Conservation (phyloP, 2,113 vertebrate genomes). For the Aspidoscelis tigris region DNA sequence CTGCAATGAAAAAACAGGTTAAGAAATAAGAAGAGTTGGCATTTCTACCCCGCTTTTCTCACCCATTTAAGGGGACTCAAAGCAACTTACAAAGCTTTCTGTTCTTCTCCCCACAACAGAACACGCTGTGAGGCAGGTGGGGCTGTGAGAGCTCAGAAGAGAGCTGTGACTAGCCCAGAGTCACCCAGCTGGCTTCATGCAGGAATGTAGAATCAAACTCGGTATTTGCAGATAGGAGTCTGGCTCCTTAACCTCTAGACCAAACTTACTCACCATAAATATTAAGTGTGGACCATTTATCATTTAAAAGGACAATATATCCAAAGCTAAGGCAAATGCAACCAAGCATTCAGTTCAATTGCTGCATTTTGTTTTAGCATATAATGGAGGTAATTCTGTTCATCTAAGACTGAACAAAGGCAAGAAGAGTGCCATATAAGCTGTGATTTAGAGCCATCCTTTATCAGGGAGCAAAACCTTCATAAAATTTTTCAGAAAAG, state of each 20-base stretch:
- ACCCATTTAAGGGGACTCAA: too few species aligned
- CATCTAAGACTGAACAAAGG: neutral
- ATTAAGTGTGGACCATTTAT: neutral
- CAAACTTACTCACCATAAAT: neutral
- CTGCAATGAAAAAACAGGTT: slow-evolving; percentile 25
- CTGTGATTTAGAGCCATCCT: slow-evolving; percentile 1
- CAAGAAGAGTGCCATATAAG: slow-evolving; percentile 17
- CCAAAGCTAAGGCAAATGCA: slow-evolving; percentile 62
- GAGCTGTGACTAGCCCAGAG: too few species aligned
- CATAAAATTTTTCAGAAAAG: slow-evolving; percentile 22
- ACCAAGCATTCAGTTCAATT: slow-evolving; percentile 58
- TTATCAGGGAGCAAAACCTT: slow-evolving; percentile 13
- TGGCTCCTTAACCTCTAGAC: too few species aligned
- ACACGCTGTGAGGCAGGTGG: too few species aligned
- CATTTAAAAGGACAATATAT: slow-evolving; percentile 45
- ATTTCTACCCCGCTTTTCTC: too few species aligned
- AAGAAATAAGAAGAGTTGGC: slow-evolving; percentile 1
- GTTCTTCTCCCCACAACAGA: too few species aligned
- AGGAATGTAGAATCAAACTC: too few species aligned
- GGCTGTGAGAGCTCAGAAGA: too few species aligned
- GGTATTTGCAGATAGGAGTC: too few species aligned
- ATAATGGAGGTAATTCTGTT: neutral
- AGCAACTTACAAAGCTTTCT: too few species aligned
- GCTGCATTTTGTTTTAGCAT: slow-evolving; percentile 32
- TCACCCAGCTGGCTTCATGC: too few species aligned